A percentile compares a stretch with the other conserved stretches of the same genome.
phyloP scores from a whole-genome alignment of 2,888 invertebrate genomes.

The Melieria picta region DNA sequence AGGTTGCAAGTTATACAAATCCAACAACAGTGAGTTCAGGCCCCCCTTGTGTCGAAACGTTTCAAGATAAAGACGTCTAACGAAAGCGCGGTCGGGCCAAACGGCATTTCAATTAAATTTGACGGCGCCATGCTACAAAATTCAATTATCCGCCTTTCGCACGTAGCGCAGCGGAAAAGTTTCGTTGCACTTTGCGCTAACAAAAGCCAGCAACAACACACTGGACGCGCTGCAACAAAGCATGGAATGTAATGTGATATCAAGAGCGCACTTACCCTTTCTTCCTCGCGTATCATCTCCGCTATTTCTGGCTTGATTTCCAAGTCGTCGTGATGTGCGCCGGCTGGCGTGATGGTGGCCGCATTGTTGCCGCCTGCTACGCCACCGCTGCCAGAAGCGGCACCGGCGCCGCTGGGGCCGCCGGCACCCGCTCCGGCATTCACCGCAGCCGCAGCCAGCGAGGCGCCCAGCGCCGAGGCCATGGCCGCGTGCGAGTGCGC shows the following conservation, averaged over 20 bases:
- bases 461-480: constrained; percentile 60
- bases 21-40: no score
- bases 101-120: background rate
- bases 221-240: no score
- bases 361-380: constrained; percentile 42
- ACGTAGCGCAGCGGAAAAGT: background rate
- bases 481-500: constrained; percentile 61
- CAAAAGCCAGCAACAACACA: background rate
- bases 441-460: constrained; percentile 56
- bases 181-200: background rate
- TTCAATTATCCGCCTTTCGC: background rate
- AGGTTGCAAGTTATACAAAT: no score
- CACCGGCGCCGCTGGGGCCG: constrained; percentile 45
- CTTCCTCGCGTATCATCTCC: constrained; percentile 95
- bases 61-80: no score
- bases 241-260: no score
- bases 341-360: constrained; percentile 44
- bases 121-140: constrained; percentile 4
- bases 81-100: no score
- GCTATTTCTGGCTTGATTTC: constrained; percentile 95
- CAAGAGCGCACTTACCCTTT: constrained; percentile 80
- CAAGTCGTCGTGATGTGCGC: constrained; percentile 77
- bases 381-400: constrained; percentile 43
- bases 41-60: no score
- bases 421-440: constrained; percentile 59